Percentiles rank a stretch among this genome's conserved stretches.
These are phyloP conservation scores for Heliothis subflexa DNA, from an alignment of 1,140 invertebrate genomes.

Conservation along the genomic window DNA sequence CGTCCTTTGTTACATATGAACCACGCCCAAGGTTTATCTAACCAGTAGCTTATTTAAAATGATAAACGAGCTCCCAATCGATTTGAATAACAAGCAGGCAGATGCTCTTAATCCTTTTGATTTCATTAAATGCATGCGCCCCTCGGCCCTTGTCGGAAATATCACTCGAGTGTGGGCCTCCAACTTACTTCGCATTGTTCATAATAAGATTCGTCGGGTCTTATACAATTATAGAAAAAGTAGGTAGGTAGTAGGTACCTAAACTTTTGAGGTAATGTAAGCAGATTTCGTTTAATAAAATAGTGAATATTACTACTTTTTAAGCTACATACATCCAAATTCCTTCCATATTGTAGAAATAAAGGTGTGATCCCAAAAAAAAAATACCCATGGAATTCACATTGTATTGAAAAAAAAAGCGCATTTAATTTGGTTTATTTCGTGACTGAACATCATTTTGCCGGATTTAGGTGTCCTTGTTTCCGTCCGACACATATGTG, in stretches of 20 bases:
- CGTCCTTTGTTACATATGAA: slow-evolving; percentile 80
- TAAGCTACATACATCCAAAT: too few relatives aligned
- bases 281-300: too few relatives aligned
- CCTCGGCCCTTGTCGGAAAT: slow-evolving; percentile 84
- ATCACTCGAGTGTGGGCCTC: slow-evolving; percentile 81
- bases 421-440: slow-evolving; percentile 65
- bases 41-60: slow-evolving; percentile 85
- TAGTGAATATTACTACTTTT: too few relatives aligned
- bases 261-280: too few relatives aligned
- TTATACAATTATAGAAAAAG: slow-evolving; percentile 62
- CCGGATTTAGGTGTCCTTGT: slow-evolving; percentile 63
- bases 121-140: slow-evolving; percentile 85
- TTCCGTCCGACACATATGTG: slow-evolving; percentile 9
- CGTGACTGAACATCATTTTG: slow-evolving; percentile 64
- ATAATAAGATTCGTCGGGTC: slow-evolving; percentile 67
- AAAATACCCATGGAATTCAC: slow-evolving; percentile 55
- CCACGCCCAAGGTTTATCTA: slow-evolving; percentile 84
- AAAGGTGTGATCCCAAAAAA: not conserved
- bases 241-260: too few relatives aligned
- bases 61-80: slow-evolving; percentile 85
- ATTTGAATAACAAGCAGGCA: slow-evolving; percentile 86
- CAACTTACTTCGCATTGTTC: slow-evolving; percentile 70
- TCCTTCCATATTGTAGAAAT: too few relatives aligned
- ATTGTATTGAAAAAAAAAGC: slow-evolving; percentile 49
- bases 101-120: slow-evolving; percentile 86